phyloP scores from a whole-genome alignment of 2,113 vertebrate species.

The Amphiprion ocellaris region DNA sequence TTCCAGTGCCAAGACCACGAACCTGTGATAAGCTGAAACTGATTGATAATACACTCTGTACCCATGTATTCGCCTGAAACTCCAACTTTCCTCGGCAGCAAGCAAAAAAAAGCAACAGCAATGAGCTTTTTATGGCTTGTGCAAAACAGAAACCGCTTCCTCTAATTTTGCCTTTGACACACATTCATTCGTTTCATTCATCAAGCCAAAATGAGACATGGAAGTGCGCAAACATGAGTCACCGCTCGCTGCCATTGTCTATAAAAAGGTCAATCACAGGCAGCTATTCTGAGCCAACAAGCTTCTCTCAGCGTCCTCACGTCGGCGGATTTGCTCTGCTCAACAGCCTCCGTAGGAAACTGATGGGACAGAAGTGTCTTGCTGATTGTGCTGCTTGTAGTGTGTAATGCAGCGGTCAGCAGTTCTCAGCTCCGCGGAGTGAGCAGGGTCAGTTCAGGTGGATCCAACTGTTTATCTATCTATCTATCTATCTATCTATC shows the following conservation, averaged over 20 bases:
- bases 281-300: constrained; percentile 8
- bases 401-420: constrained; percentile 4
- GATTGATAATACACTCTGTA: too few species aligned
- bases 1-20: too few species aligned
- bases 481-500: too few species aligned
- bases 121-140: neutral
- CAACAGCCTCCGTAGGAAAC: neutral
- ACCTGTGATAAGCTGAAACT: neutral
- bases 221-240: neutral
- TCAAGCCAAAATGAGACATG: neutral
- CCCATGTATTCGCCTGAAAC: neutral
- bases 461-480: too few species aligned
- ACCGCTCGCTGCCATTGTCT: neutral
- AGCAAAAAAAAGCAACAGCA: neutral
- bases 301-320: neutral
- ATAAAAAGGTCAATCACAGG: constrained; percentile 13
- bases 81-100: neutral
- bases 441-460: neutral
- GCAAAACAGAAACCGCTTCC: neutral
- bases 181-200: constrained; percentile 20
- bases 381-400: constrained; percentile 21
- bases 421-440: neutral
- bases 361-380: constrained; percentile 8
- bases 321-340: constrained; percentile 2
- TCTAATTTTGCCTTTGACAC: neutral